A percentile compares a stretch with the other conserved stretches of the same genome.
These are phyloP conservation scores for Chrysomela aeneicollis DNA, from an alignment of 2,888 invertebrate species.

Conservation along the genomic window DNA sequence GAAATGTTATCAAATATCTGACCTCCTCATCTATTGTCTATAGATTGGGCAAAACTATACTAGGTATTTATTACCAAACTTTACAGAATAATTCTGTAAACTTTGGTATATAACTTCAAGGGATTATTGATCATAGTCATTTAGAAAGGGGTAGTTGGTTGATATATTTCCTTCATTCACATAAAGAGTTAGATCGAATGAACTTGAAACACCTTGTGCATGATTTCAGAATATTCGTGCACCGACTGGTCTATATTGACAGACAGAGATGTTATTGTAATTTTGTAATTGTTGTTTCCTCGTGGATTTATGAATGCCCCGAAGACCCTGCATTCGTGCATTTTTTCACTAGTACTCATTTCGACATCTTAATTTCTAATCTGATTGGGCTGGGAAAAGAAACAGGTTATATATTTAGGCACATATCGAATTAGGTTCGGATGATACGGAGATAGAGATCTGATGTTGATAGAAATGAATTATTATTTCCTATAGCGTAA, in stretches of 20 bases:
- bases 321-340: neutral
- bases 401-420: neutral
- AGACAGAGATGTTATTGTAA: neutral
- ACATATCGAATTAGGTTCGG: neutral
- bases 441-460: neutral
- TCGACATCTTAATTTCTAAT: slow-evolving; percentile 16
- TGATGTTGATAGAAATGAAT: neutral
- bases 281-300: neutral
- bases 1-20: too few species aligned
- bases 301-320: neutral
- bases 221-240: too few species aligned
- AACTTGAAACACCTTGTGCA: too few species aligned
- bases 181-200: too few species aligned
- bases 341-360: slow-evolving; percentile 7
- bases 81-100: too few species aligned
- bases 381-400: neutral
- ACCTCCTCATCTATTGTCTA: too few species aligned
- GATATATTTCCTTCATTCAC: too few species aligned
- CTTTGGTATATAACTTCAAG: too few species aligned
- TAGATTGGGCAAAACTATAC: too few species aligned
- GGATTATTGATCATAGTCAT: too few species aligned
- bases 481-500: neutral
- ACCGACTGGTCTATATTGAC: neutral
- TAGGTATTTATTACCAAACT: too few species aligned
- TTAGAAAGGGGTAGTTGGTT: too few species aligned